Base-by-base conservation (phyloP, 2,113 vertebrate species). In the Epinephelus moara region DNA sequence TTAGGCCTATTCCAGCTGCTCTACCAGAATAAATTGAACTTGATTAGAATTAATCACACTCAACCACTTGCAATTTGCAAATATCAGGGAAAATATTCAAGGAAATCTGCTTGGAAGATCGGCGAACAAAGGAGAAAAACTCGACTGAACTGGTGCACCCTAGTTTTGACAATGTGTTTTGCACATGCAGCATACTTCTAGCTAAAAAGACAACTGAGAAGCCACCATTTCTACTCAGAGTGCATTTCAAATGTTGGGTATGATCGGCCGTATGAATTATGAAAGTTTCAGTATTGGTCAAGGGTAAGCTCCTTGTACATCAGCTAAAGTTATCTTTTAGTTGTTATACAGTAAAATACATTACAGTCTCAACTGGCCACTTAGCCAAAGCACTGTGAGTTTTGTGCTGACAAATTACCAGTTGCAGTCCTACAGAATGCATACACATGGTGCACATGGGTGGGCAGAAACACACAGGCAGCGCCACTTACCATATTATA, bases 21-120 rank as follows among this genome's bases (percentile, higher is more conserved):
- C 90, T 55, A 77, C 63, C 61, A 89, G 94, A 94, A 94, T 95
- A 95, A 95, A 95, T 95, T 95, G 93, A 94, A 93, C 92, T 94
- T 93, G 88, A 95, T 95, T 95, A 93, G 93, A 96, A 95, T 95
- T 92, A 94, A 95, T 95, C 91, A 89, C 89, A 86, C 91, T 91
- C 87, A 89, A 91, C 82, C 72, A 87, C 68, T 82, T 79, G 90
- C 84, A 91, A 94, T 94, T 94, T 95, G 92, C 91, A 94, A 94
- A 91, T 93, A 93, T 91, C 76, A 70, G 72, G 83, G 70, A 88
- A 91, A 92, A 93, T 86, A 92, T 91, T 91, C 78, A 82, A 81
- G 64, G 14, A 88, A 89, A 82, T 90, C 61, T 83, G 75, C 49
- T 88, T 59, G 37, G 33, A 71, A 84, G 52, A 79, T 40, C 12